phyloP scores from a whole-genome alignment of 2,113 vertebrate species.

The Stigmatopora argus region DNA sequence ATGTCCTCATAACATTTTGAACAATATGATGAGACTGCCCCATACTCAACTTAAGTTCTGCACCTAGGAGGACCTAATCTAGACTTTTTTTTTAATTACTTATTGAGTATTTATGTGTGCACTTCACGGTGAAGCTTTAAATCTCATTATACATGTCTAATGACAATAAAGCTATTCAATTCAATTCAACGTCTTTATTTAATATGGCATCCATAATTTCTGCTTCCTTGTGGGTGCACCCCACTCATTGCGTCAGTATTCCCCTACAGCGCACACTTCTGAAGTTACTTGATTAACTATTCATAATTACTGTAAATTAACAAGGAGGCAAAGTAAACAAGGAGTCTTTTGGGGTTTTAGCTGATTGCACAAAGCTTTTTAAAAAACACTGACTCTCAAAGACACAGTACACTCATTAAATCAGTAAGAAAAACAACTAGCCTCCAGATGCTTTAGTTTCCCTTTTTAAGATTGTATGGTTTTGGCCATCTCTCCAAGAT shows the following conservation, averaged over 20 bases:
- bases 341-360: neutral
- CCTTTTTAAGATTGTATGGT: neutral
- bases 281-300: neutral
- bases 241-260: neutral
- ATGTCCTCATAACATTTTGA: too few species aligned
- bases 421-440: neutral
- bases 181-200: neutral
- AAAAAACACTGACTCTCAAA: neutral
- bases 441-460: neutral
- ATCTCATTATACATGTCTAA: too few species aligned
- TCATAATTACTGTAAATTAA: conserved; percentile 8
- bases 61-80: too few species aligned
- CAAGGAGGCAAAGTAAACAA: neutral
- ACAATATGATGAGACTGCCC: too few species aligned
- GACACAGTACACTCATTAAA: neutral
- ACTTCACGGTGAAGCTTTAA: too few species aligned
- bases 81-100: too few species aligned
- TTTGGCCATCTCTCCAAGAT: neutral
- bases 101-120: too few species aligned
- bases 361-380: conserved; percentile 11
- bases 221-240: neutral
- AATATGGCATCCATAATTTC: neutral
- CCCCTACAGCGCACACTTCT: neutral
- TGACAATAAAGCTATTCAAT: too few species aligned
- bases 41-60: too few species aligned